Base-by-base conservation (phyloP, 2,888 invertebrate genomes). In the Trimorus sp. region DNA sequence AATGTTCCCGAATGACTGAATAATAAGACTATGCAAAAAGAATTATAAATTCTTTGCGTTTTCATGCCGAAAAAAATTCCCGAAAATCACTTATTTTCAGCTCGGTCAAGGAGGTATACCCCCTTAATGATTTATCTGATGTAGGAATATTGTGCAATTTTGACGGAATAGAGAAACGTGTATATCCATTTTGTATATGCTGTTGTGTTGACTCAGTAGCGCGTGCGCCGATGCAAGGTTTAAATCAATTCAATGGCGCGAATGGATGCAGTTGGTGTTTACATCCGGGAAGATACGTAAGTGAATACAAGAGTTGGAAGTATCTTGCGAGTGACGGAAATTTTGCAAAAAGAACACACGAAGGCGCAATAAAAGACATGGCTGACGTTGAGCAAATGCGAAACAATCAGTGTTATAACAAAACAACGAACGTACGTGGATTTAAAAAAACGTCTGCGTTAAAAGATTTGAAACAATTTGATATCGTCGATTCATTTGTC, bases 211-310 rank as follows among this genome's bases (percentile, higher is more conserved):
- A n/a, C n/a, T n/a, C n/a, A n/a, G n/a, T n/a, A n/a, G n/a, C n/a
- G n/a, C n/a, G n/a, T n/a, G n/a, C n/a, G n/a, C n/a, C n/a, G n/a
- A n/a, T n/a, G n/a, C n/a, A n/a, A n/a, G 63, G 70, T 11, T 12
- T 70, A 11, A 37, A 51, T 7, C 70, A 70, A 58, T 78, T 65
- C 38, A 71, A 70, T 71, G 77, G 70, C 14, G 12, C 45, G 49
- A 58, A n/a, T 54, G 77, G 70, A 7, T 78, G 77, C 26, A 70
- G 38, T 9, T 78, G 77, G 77, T 78, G 70, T 36, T 40, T 78
- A 4, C 63, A 70, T 16, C 77, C 71, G 9, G 77, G 69, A 6
- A 38, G 53, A 54, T 70, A 15, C 16, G 5, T n/a, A n/a, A n/a
- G n/a, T n/a, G n/a, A n/a, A n/a, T n/a, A n/a, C n/a, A n/a, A n/a